Conservation (phyloP, 2,888 invertebrate genomes). For the Exephanes ischioxanthus region DNA sequence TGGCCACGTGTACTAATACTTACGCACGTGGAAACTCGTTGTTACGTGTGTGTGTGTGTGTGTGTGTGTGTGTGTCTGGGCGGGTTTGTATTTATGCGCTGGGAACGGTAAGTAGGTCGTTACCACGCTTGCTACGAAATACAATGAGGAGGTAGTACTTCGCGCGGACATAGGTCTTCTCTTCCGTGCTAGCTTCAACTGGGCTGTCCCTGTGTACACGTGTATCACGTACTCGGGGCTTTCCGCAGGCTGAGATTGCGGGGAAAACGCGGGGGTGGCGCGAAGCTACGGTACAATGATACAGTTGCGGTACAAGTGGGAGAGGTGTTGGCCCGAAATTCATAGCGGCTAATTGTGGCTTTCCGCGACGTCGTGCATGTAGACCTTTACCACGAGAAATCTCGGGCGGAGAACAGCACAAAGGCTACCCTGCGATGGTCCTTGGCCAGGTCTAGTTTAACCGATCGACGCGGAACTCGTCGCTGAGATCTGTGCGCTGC, state of each 20-base stretch:
- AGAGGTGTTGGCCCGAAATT: slow-evolving; percentile 60
- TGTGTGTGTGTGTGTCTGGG: neutral
- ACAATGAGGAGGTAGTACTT: slow-evolving; percentile 56
- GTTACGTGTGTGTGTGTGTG: slow-evolving; percentile 39
- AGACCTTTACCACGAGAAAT: slow-evolving; percentile 5
- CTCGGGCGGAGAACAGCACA: slow-evolving; percentile 36
- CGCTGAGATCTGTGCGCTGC: too few species aligned
- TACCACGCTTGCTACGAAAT: slow-evolving; percentile 56
- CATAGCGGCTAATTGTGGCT: slow-evolving; percentile 62
- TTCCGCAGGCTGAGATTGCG: slow-evolving; percentile 1
- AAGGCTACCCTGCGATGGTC: slow-evolving; percentile 35
- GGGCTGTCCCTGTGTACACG: slow-evolving; percentile 15
- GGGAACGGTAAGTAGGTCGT: slow-evolving; percentile 61
- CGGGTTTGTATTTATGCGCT: slow-evolving; percentile 1
- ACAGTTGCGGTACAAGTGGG: slow-evolving; percentile 7
- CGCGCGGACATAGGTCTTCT: slow-evolving; percentile 60
- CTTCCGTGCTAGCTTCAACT: slow-evolving; percentile 43
- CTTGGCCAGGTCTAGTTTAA: slow-evolving; percentile 31
- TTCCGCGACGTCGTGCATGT: slow-evolving; percentile 33
- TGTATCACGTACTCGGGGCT: slow-evolving; percentile 9
- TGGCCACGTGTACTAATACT: slow-evolving; percentile 21
- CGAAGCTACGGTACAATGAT: slow-evolving; percentile 50
- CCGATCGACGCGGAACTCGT: slow-evolving; percentile 14
- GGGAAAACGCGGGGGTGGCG: slow-evolving; percentile 12
- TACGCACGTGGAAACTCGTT: slow-evolving; percentile 22